A percentile compares a stretch with the other conserved stretches of the same genome.
These are phyloP conservation scores for Coenonympha glycerion DNA, from an alignment of 2,888 invertebrate species.

Conservation along the genomic window DNA sequence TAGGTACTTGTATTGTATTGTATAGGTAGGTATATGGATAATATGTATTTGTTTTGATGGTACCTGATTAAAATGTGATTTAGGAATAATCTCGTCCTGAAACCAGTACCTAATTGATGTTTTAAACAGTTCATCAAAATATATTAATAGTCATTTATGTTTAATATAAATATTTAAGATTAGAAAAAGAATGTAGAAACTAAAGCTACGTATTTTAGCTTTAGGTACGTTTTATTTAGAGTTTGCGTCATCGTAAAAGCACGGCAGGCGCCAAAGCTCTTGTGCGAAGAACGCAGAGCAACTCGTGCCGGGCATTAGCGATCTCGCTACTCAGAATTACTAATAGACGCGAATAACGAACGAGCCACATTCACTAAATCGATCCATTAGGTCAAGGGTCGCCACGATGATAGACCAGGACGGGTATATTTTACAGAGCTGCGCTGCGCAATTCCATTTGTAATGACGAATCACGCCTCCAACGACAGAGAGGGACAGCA, in stretches of 20 bases:
- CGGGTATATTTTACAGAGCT: constrained; percentile 54
- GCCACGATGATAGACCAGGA: constrained; percentile 58
- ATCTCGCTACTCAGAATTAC: constrained; percentile 52
- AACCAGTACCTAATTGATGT: too few relatives aligned
- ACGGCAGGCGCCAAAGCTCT: constrained; percentile 18
- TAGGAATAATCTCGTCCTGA: too few relatives aligned
- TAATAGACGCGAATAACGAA: constrained; percentile 54
- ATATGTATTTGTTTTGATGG: too few relatives aligned
- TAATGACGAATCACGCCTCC: constrained; percentile 72
- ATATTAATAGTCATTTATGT: too few relatives aligned
- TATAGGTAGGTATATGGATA: too few relatives aligned
- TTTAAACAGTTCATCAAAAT: too few relatives aligned
- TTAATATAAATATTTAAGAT: too few relatives aligned
- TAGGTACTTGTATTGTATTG: too few relatives aligned
- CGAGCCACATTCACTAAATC: constrained; percentile 66
- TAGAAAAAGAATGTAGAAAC: not conserved
- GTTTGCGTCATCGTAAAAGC: constrained; percentile 19
- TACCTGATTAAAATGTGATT: too few relatives aligned
- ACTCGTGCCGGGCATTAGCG: constrained; percentile 31
- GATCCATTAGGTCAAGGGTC: constrained; percentile 72
- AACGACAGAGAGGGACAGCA: constrained; percentile 60
- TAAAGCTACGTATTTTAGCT: not conserved
- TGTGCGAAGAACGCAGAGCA: not conserved
- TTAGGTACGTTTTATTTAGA: not conserved
- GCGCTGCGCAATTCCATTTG: constrained; percentile 54